phyloP scores from a whole-genome alignment of 1,140 invertebrate genomes.

The Ganaspis sp. region DNA sequence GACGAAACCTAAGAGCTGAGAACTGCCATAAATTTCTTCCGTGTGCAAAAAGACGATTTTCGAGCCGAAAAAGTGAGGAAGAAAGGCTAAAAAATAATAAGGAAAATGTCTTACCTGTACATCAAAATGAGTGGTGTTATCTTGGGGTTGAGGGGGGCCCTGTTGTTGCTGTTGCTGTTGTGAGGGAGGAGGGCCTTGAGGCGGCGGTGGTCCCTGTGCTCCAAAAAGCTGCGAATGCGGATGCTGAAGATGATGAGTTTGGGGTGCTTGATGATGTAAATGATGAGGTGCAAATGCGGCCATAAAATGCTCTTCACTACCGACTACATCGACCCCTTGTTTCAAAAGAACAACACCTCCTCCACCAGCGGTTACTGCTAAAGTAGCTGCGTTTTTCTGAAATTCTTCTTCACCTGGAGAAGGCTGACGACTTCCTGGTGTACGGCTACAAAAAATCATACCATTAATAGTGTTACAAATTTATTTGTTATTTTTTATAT shows the following conservation, averaged over 20 bases:
- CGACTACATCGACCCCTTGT: conserved; percentile 78
- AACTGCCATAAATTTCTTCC: too few species aligned
- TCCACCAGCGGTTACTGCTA: conserved; percentile 69
- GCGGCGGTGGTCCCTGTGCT: conserved; percentile 75
- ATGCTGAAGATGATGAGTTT: conserved; percentile 74
- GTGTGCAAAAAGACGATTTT: too few species aligned
- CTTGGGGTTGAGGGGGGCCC: conserved; percentile 72
- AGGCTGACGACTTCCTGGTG: conserved; percentile 91
- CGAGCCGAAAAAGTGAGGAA: too few species aligned
- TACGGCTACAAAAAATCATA: conserved; percentile 80
- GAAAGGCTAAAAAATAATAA: background rate
- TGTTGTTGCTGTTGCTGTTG: conserved; percentile 79
- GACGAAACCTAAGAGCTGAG: too few species aligned
- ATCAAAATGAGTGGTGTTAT: conserved; percentile 76
- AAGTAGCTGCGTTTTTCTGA: conserved; percentile 79
- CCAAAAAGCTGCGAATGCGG: conserved; percentile 74
- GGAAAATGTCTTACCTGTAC: conserved; percentile 73
- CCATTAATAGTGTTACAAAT: background rate
- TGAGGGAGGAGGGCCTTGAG: conserved; percentile 71
- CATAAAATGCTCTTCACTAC: conserved; percentile 76
- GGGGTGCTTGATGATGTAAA: conserved; percentile 75
- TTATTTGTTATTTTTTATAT: background rate
- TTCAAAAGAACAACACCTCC: conserved; percentile 75
- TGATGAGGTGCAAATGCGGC: conserved; percentile 78
- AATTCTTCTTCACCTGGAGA: conserved; percentile 92